Conservation (phyloP, 2,113 vertebrate species). For the Zosterops borbonicus region DNA sequence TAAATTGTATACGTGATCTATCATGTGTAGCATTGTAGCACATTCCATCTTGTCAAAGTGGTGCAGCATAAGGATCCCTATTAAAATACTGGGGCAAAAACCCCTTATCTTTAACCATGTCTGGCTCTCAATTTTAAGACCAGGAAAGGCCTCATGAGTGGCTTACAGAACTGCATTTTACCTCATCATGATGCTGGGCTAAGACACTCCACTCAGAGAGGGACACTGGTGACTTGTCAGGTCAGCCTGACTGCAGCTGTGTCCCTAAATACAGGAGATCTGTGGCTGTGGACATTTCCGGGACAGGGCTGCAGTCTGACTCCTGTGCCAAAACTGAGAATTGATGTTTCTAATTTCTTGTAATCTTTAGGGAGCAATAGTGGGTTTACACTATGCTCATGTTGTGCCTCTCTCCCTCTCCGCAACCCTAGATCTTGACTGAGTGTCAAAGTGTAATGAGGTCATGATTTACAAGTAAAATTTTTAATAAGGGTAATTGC, state of each 20-base stretch:
- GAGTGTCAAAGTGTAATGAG: neutral
- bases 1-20: neutral
- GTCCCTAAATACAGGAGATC: neutral
- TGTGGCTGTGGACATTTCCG: neutral
- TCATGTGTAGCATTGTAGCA: rapidly evolving
- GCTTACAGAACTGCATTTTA: neutral
- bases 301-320: neutral
- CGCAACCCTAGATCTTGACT: neutral
- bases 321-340: neutral
- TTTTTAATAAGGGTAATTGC: conserved; percentile 16
- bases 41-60: rapidly evolving
- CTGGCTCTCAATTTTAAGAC: neutral
- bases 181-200: neutral
- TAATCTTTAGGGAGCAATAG: neutral
- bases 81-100: neutral
- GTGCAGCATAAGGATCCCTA: neutral
- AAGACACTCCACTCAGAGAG: neutral
- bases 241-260: neutral
- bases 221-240: neutral
- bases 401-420: neutral
- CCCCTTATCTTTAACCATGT: neutral
- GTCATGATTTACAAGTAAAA: neutral
- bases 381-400: neutral
- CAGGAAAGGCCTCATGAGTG: neutral
- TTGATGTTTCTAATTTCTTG: neutral